Evolutionary conservation across 2,797 vertebrate species (phyloP).

Genomic region (Percopsis omiscomaycus): DNA sequence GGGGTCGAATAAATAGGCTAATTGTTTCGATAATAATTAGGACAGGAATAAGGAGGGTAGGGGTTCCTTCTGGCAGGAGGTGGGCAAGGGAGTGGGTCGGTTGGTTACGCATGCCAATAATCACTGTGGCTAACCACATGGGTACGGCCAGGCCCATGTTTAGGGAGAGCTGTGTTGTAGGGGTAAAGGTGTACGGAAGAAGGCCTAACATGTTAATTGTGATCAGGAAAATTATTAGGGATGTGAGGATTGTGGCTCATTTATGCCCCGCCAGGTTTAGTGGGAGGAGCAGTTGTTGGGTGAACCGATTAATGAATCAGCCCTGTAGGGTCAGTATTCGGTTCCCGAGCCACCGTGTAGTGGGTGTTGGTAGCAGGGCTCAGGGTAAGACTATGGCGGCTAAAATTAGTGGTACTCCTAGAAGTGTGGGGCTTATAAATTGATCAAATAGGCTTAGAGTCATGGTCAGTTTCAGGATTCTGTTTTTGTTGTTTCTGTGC

Average conservation of each 20-base stretch:
- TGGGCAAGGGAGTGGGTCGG: conserved; percentile 10
- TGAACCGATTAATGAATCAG: conserved; percentile 9
- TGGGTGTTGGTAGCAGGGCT: rapidly evolving
- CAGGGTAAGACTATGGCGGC: neutral
- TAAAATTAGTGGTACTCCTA: neutral
- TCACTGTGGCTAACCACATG: conserved; percentile 7
- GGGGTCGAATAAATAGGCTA: conserved; percentile 42
- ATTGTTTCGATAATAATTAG: conserved; percentile 59
- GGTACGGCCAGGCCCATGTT: conserved; percentile 23
- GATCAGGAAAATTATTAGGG: conserved; percentile 10
- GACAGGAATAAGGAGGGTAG: rapidly evolving
- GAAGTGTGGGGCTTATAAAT: conserved; percentile 11
- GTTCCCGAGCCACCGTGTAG: rapidly evolving
- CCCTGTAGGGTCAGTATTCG: rapidly evolving
- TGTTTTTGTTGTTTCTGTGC: neutral
- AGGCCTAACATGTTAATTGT: conserved; percentile 19
- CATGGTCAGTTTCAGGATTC: conserved; percentile 52
- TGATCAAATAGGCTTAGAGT: conserved; percentile 52
- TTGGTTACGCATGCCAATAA: conserved; percentile 36
- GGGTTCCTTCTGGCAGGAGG: conserved; percentile 49
- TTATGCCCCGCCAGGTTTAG: neutral
- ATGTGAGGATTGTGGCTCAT: neutral
- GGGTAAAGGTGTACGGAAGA: conserved; percentile 40
- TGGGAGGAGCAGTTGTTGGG: neutral
- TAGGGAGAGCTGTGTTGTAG: conserved; percentile 34